Base-by-base conservation (phyloP, 2,113 vertebrate species). In the Phaetusa simplex region DNA sequence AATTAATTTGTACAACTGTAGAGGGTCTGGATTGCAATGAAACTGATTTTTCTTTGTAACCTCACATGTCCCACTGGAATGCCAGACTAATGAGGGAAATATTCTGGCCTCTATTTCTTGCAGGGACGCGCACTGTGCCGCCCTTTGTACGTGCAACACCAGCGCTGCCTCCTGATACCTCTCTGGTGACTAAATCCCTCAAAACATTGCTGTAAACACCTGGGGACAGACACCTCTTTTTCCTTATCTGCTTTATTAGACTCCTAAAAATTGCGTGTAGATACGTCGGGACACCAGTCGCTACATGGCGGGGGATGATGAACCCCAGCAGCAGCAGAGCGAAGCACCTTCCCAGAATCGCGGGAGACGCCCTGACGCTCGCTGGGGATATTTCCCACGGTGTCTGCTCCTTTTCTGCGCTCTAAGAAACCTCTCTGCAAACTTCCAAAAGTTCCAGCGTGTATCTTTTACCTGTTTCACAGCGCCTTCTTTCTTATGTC, bases 101-200 rank as follows among this genome's bases (percentile, higher is more conserved):
- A 34, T 32, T 53, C n/a, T 61, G 65, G 9, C 38, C 11, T 6
- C 38, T 42, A 3, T 62, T 93, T 87, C 34, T 62, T 70, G 15
- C 24, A 64, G 55, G 77, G 90, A 53, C 45, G 22, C 0, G 3
- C 15, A 19, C 9, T 7, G 21, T 12, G 12, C 22, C 56, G 50
- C 24, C 21, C 27, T 47, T 32, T 47, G 36, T 5, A 1, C 22
- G 14, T 64, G 29, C 55, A 65, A 74, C 9, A 40, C 16, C 0
- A 0, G 36, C 0, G 0, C 10, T 42, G 15, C 5, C 32, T 79
- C 69, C 52, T 7, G 13, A 29, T 66, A 26, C 7, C 2, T 45
- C 38, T 55, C 47, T 53, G 40, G 19, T 1, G 5, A 73, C n/a
- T 55, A 69, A 47, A 42, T 65, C 27, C 56, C 67, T 64, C 53